Evolutionary conservation across 2,888 invertebrate species (phyloP).

Genomic region (Odontocerum albicorne): DNA sequence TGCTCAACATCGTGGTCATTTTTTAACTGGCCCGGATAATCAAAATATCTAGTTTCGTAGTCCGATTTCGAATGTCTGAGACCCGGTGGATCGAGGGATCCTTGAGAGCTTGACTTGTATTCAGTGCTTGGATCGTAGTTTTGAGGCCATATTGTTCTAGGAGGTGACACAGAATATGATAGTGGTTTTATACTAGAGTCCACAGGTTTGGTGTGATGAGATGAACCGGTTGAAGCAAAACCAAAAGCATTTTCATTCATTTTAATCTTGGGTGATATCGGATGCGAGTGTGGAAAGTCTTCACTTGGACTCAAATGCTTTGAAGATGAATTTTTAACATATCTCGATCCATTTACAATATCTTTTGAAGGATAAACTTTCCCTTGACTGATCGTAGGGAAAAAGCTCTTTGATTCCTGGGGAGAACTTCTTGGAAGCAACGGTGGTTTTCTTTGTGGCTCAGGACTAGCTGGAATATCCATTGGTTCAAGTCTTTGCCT

Average conservation of each 20-base stretch:
- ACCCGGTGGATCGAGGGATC: slow-evolving; percentile 28
- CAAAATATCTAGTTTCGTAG: slow-evolving; percentile 29
- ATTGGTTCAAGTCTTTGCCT: slow-evolving; percentile 60
- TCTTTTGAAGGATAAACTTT: slow-evolving; percentile 36
- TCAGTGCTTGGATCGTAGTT: slow-evolving; percentile 44
- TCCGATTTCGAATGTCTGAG: slow-evolving; percentile 30
- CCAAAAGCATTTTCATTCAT: slow-evolving; percentile 26
- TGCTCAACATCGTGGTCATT: slow-evolving; percentile 30
- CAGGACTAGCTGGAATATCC: slow-evolving; percentile 51
- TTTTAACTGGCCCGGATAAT: slow-evolving; percentile 25
- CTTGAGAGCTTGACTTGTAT: slow-evolving; percentile 32
- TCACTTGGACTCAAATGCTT: slow-evolving; percentile 20
- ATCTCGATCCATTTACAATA: slow-evolving; percentile 23
- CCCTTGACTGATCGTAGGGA: slow-evolving; percentile 32
- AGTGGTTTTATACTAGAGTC: slow-evolving; percentile 38
- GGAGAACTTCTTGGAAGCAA: slow-evolving; percentile 40
- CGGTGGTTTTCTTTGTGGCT: slow-evolving; percentile 38
- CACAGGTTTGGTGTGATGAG: slow-evolving; percentile 6
- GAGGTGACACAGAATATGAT: slow-evolving; percentile 49
- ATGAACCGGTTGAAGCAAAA: slow-evolving; percentile 16
- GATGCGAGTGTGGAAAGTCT: slow-evolving; percentile 24
- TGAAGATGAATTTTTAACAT: slow-evolving; percentile 31
- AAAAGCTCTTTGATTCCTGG: slow-evolving; percentile 37
- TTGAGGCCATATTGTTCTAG: slow-evolving; percentile 49
- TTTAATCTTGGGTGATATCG: slow-evolving; percentile 40